A percentile compares a stretch with the other conserved stretches of the same genome.
phyloP scores from a whole-genome alignment of 1,140 invertebrate genomes.

The Tribolium castaneum region DNA sequence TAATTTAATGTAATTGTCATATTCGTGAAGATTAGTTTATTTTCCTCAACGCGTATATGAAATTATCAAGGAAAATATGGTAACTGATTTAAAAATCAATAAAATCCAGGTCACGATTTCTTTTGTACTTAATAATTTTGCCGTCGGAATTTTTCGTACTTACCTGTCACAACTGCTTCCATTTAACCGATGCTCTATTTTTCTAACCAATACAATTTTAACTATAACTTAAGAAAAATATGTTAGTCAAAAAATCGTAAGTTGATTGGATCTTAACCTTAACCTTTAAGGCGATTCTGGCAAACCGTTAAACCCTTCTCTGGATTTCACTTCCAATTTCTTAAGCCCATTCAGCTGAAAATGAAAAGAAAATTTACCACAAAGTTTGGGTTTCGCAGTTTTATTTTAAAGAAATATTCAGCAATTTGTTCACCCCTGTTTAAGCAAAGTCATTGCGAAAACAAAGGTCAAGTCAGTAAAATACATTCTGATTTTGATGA shows the following conservation, averaged over 20 bases:
- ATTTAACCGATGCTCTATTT: not conserved
- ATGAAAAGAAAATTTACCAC: constrained; percentile 7
- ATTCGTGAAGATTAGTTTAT: not conserved
- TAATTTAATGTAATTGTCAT: too few species aligned
- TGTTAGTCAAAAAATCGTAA: constrained; percentile 2
- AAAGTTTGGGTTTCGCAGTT: not conserved
- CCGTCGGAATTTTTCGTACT: not conserved
- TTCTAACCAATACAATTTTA: not conserved
- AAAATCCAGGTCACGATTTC: too few species aligned
- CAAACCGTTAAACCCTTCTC: not conserved
- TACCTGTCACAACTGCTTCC: not conserved
- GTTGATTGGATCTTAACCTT: not conserved
- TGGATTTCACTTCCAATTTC: constrained; percentile 2
- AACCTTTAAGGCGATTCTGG: not conserved
- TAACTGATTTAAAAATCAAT: too few species aligned
- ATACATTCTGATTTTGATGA: not conserved
- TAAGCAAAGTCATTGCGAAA: not conserved
- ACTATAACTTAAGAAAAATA: constrained; percentile 22
- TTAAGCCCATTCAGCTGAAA: constrained; percentile 17
- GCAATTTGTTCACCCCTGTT: not conserved
- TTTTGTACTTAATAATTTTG: too few species aligned
- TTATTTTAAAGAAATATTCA: not conserved
- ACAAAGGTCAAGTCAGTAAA: not conserved
- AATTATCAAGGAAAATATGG: too few species aligned
- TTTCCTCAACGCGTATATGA: too few species aligned